Percentiles rank a stretch among this genome's conserved stretches.
phyloP scores from a whole-genome alignment of 2,797 vertebrate species.

The Manis pentadactyla region DNA sequence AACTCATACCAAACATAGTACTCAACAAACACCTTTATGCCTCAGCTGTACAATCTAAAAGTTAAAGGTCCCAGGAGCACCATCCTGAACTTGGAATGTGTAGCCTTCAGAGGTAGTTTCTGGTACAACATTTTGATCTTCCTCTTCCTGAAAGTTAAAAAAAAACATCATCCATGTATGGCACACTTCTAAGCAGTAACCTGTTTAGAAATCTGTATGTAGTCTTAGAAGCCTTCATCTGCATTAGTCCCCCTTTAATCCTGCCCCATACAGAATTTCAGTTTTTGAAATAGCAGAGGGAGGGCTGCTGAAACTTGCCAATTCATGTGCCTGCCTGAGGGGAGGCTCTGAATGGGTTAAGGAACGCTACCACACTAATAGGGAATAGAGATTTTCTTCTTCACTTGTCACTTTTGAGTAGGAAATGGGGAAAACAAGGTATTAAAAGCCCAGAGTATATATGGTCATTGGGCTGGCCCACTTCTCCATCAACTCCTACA shows the following conservation, averaged over 20 bases:
- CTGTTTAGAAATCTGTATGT: background rate
- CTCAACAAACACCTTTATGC: slow-evolving; percentile 26
- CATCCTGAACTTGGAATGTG: slow-evolving; percentile 92
- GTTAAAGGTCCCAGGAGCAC: slow-evolving; percentile 90
- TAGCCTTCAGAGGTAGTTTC: slow-evolving; percentile 92
- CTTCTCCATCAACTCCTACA: background rate
- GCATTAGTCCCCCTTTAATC: background rate
- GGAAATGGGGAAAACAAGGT: background rate
- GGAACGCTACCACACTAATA: background rate
- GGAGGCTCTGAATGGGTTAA: background rate
- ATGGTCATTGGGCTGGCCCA: background rate
- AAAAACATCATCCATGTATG: background rate
- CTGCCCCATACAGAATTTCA: background rate
- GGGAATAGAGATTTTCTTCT: background rate
- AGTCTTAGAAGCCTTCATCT: background rate
- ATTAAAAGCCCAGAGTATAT: background rate
- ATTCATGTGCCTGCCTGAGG: background rate
- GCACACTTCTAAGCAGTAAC: background rate
- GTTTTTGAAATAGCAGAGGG: background rate
- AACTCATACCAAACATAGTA: slow-evolving; percentile 47
- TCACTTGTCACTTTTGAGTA: background rate
- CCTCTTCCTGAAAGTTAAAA: slow-evolving; percentile 90
- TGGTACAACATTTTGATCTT: slow-evolving; percentile 92
- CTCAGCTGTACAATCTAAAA: slow-evolving; percentile 87
- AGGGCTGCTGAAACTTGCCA: background rate